Evolutionary conservation across 2,113 vertebrate species (phyloP).

Genomic region (Aythya baeri): DNA sequence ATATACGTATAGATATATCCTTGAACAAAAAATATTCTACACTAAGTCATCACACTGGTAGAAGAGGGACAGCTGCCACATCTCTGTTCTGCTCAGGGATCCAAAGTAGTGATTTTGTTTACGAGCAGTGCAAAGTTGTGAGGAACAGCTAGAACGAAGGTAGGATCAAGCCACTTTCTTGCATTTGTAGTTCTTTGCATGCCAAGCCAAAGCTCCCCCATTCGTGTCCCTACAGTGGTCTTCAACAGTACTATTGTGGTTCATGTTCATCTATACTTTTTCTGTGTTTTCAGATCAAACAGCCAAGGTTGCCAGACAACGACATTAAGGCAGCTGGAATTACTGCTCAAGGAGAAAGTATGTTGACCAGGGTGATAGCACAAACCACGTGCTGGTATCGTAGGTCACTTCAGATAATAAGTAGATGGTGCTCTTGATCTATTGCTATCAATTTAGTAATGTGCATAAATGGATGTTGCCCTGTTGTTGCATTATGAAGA

Average conservation of each 20-base stretch:
- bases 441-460: background rate
- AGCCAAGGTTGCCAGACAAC: background rate
- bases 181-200: background rate
- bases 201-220: background rate
- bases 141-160: background rate
- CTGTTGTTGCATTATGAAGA: background rate
- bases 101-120: background rate
- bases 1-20: too few relatives aligned
- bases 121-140: background rate
- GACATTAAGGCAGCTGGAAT: constrained; percentile 70
- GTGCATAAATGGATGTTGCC: background rate
- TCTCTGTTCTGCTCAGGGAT: background rate
- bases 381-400: background rate
- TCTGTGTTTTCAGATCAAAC: constrained; percentile 33
- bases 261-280: background rate
- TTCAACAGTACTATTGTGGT: background rate
- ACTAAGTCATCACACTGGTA: background rate
- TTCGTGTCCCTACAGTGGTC: background rate
- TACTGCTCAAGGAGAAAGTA: constrained; percentile 69
- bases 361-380: background rate
- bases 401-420: background rate
- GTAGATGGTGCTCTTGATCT: background rate
- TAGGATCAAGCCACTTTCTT: background rate
- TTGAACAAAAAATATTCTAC: background rate
- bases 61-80: background rate